Evolutionary conservation across 2,888 invertebrate species (phyloP).

Genomic region (Ashinkailepas kermadecensis): DNA sequence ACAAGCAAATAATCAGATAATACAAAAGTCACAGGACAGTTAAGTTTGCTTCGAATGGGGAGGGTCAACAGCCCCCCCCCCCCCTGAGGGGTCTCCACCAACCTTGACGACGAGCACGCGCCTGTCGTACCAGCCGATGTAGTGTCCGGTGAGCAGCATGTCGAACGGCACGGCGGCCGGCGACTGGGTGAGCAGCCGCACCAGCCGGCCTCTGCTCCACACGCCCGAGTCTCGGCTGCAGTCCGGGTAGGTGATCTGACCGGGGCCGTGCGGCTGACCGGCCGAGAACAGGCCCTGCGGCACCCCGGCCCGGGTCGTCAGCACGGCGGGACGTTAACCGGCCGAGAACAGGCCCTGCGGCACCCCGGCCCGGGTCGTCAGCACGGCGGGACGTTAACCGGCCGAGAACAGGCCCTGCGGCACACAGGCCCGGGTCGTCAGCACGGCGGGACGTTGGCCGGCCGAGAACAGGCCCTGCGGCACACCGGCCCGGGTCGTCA

Average conservation of each 20-base stretch:
- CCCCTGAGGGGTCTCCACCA: too few species aligned
- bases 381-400: too few species aligned
- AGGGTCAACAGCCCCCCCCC: too few species aligned
- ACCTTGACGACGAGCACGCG: neutral
- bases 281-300: neutral
- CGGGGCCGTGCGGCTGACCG: neutral
- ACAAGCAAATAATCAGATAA: too few species aligned
- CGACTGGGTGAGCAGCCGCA: neutral
- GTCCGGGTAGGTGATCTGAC: neutral
- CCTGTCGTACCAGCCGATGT: conserved; percentile 8
- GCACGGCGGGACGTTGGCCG: too few species aligned
- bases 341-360: conserved; percentile 5
- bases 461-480: too few species aligned
- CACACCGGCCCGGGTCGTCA: too few species aligned
- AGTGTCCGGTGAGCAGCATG: conserved; percentile 11
- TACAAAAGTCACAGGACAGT: too few species aligned
- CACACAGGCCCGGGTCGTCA: too few species aligned
- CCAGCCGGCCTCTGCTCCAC: neutral
- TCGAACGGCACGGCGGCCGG: neutral
- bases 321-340: too few species aligned
- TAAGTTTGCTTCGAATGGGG: too few species aligned
- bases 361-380: neutral
- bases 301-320: neutral
- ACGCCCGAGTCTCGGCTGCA: neutral
- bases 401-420: too few species aligned